These are phyloP conservation scores for Cranoglanis bouderius DNA, from an alignment of 2,113 vertebrate genomes.

Conservation along the genomic window DNA sequence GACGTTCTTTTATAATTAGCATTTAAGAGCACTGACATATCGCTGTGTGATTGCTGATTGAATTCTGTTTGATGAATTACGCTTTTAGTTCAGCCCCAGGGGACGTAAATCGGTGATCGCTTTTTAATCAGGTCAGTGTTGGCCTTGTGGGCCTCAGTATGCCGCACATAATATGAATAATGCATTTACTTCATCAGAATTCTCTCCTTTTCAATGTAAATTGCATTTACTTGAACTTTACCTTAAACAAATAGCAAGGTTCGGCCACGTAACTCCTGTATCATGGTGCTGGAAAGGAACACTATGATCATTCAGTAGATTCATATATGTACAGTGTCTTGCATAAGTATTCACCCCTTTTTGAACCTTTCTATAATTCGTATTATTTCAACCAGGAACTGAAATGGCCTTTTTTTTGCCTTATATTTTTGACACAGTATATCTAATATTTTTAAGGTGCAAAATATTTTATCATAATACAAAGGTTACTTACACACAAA, in stretches of 20 bases:
- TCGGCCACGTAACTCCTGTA: neutral
- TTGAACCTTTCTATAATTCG: neutral
- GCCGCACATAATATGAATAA: conserved; percentile 15
- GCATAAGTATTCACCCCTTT: neutral
- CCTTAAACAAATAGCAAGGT: neutral
- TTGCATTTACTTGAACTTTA: neutral
- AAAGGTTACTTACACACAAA: neutral
- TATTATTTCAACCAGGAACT: neutral
- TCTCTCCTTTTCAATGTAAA: neutral
- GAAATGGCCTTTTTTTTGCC: neutral
- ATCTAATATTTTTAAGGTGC: neutral
- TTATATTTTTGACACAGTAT: neutral
- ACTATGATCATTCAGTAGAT: neutral
- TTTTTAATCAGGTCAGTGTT: conserved; percentile 35
- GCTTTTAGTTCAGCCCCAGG: conserved; percentile 23
- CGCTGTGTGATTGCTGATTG: conserved; percentile 1
- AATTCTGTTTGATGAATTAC: conserved; percentile 22
- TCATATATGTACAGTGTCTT: neutral
- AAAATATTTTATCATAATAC: neutral
- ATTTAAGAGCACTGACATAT: neutral
- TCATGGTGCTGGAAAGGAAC: neutral
- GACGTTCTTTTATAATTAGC: neutral
- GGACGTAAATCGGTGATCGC: conserved; percentile 22
- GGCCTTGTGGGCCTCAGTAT: neutral
- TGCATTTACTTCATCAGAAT: neutral